Base-by-base conservation (phyloP, 2,888 invertebrate species). In the Hypsopygia costalis region DNA sequence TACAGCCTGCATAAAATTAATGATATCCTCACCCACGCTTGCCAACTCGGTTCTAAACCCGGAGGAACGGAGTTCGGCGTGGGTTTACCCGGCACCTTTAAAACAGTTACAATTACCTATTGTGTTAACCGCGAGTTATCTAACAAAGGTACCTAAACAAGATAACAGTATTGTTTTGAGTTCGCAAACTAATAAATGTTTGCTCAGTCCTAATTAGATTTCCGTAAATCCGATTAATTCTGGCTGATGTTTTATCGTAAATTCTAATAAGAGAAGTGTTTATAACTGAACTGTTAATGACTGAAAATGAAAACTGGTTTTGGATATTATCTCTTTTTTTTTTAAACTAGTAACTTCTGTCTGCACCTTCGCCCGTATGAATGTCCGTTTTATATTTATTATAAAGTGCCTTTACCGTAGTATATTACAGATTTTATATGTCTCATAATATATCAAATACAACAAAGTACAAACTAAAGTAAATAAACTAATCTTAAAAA, bases 161-260 rank as follows among this genome's bases (percentile, higher is more conserved):
- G 46, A 33, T 43, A 43, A 36, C 42, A 33, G 42, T 33, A 46
- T 46, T 46, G 46, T 49, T 41, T 34, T 34, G 21, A 46, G 39
- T 42, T 44, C 28, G 36, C 37, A 36, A 43, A 46, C 49, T 43
- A 41, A 46, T 41, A 43, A 49, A 46, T 46, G 44, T 46, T 42
- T 36, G 36, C 36, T 28, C 30, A 41, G 34, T 37, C 35, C 44
- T 46, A 46, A 49, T 41, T 44, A 42, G 44, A 37, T 46, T 49
- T 49, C 32, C 42, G 39, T 44, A 40, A 34, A 49, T 40, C 43
- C 28, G 41, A 40, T 40, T 40, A 34, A 16, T 27, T 10, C 6
- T 9, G 25, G 28, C 11, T 11, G 25, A 12, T 29, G 7, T 36
- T 16, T 28, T 33, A 12, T 28, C 10, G 33, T 5, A 27, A 32